Evolutionary conservation across 1,140 invertebrate species (phyloP), one percentile per base, ranked within the genome.

Genomic region (Aphaenogaster floridana): DNA sequence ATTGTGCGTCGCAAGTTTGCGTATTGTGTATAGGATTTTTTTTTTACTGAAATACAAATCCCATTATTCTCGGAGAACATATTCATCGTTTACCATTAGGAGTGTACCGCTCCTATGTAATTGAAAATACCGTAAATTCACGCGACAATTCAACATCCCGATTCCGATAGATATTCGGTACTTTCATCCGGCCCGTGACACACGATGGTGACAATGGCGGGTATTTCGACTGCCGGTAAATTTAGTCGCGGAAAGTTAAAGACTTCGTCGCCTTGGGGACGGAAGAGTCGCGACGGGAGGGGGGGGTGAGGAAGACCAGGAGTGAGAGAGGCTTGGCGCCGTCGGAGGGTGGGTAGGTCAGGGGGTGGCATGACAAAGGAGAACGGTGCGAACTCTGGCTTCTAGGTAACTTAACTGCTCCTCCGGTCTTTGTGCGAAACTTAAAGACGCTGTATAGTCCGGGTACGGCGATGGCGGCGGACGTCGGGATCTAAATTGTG

Each of bases 361-460:
- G 8, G 28, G 48, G 61, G 34, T 39, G 63, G 74, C 54, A 76
- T 74, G 89, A 81, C 68, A 86, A 68, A 84, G 78, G 57, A 50
- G 86, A 36, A 88, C 28, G 89, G 66, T 52, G 66, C 63, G 86
- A 88, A 90, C 86, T 90, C 78, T 64, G 64, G 81, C 81, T 80
- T 78, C 77, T 61, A 77, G 80, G 76, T 84, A 78, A 90, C 66
- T 86, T 71, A 85, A 88, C 89, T 91, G 89, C 85, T 87, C 78
- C 83, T 80, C 17, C 42, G 86, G 69, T 87, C 80, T 87, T 87
- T 87, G 86, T 72, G 71, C 52, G 71, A 88, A 91, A 91, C 90
- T 91, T 89, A 83, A 91, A 88, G 87, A 79, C 89, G 52, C 64
- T 59, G 52, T 90, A 81, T 90, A 81, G 88, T 42, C 42, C 42